These are phyloP conservation scores for Falco punctatus DNA, from an alignment of 2,113 vertebrate species.

Conservation along the genomic window DNA sequence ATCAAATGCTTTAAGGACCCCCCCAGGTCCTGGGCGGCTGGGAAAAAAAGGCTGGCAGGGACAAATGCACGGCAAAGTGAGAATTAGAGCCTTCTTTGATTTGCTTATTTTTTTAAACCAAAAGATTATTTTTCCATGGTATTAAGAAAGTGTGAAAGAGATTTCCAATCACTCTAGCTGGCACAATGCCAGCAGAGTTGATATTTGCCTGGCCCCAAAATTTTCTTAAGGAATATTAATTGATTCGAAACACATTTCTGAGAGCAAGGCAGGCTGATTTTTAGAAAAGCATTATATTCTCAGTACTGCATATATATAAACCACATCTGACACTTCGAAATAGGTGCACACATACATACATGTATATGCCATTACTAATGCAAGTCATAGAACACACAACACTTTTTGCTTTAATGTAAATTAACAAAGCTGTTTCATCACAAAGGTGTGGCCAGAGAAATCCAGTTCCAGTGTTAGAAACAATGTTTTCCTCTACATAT, in stretches of 20 bases:
- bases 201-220: not conserved
- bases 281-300: not conserved
- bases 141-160: not conserved
- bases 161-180: not conserved
- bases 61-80: accelerated
- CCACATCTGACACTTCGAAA: not conserved
- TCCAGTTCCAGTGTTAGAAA: not conserved
- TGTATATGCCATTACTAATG: too few relatives aligned
- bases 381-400: not conserved
- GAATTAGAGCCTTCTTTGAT: not conserved
- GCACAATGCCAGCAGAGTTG: not conserved
- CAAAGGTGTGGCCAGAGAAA: not conserved
- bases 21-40: not conserved
- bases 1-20: too few relatives aligned
- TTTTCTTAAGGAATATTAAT: conserved; percentile 20
- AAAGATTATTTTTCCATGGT: not conserved
- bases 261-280: not conserved
- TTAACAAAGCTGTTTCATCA: not conserved
- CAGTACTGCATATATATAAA: not conserved
- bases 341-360: not conserved
- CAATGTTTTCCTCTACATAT: not conserved
- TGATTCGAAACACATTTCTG: not conserved
- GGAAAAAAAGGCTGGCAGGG: not conserved
- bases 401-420: not conserved
- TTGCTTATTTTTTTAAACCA: not conserved